A percentile compares a stretch with the other conserved stretches of the same genome.
Evolutionary conservation across 2,888 invertebrate genomes (phyloP).

Genomic region (Thereva nobilitata): DNA sequence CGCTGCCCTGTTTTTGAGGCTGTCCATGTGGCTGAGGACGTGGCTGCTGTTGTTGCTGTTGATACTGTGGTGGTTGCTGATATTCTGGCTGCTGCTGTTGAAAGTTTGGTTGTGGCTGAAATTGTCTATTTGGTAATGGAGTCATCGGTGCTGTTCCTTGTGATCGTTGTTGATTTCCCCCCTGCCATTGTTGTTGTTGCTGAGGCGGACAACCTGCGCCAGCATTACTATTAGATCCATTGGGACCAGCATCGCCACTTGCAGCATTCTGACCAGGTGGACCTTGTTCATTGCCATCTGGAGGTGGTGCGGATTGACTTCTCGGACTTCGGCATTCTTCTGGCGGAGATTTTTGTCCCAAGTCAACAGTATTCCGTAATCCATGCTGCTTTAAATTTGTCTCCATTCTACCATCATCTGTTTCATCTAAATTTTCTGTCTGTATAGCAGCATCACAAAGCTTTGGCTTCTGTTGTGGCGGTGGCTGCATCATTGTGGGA

Average conservation of each 20-base stretch:
- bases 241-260: background rate
- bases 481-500: slow-evolving; percentile 42
- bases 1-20: slow-evolving; percentile 51
- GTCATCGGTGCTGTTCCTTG: slow-evolving; percentile 28
- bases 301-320: slow-evolving; percentile 80
- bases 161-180: slow-evolving; percentile 46
- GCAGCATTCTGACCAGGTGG: slow-evolving; percentile 51
- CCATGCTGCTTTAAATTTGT: slow-evolving; percentile 67
- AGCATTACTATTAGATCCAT: background rate
- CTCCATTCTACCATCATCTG: background rate
- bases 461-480: slow-evolving; percentile 48
- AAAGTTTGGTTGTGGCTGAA: slow-evolving; percentile 8
- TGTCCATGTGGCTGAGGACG: slow-evolving; percentile 50
- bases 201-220: background rate
- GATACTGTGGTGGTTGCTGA: slow-evolving; percentile 31
- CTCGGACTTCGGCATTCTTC: slow-evolving; percentile 65
- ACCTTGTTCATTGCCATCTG: slow-evolving; percentile 48
- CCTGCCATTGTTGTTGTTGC: background rate
- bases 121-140: slow-evolving; percentile 29
- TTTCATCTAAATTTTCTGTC: slow-evolving; percentile 50
- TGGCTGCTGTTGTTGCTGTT: slow-evolving; percentile 25
- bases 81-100: slow-evolving; percentile 25
- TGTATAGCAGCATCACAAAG: slow-evolving; percentile 58
- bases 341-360: slow-evolving; percentile 68
- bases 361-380: slow-evolving; percentile 76